Base-by-base conservation (phyloP, 2,797 vertebrate genomes). In the Cyclopterus lumpus region DNA sequence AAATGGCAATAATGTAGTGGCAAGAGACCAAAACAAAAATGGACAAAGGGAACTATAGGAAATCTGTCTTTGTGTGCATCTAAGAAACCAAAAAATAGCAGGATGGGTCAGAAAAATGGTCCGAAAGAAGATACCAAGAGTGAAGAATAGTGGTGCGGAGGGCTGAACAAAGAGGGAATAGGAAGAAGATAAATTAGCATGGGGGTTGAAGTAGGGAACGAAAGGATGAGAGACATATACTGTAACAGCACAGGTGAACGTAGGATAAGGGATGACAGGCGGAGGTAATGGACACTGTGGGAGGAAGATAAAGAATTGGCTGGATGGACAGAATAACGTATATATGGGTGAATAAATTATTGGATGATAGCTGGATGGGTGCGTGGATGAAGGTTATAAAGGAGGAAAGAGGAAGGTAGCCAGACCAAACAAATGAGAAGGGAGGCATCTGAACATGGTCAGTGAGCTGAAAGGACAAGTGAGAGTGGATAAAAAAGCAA, bases 231-330 rank as follows among this genome's bases (percentile, higher is more conserved):
- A 73, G 51, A 80, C 59, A 32, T 46, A 32, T 24, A 30, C 53
- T 30, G 26, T 55, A 60, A 57, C 57, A 24, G 26, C 12, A 51
- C 72, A 86, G 67, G 83, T 80, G 75, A 88, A 75, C 5, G 36
- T 34, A 20, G 66, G 72, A 83, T 82, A 87, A 81, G 71, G 30
- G 61, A 67, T 69, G 67, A 73, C 44, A 40, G 68, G 32, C 2
- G 7, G 65, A 74, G 75, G 75, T 80, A 84, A 86, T 72, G 69
- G 79, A 81, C 51, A 79, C 77, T 84, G 82, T 46, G 22, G 71
- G 10, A 48, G 58, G 53, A 78, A 63, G 84, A 89, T 87, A 88
- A 88, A 70, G 68, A 40, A 53, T 34, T 65, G 63, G 40, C 48
- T 57, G 74, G 73, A 82, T 55, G 64, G 66, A 76, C 16, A 58